Evolutionary conservation across 2,113 vertebrate genomes (phyloP).

Genomic region (Agapornis roseicollis): DNA sequence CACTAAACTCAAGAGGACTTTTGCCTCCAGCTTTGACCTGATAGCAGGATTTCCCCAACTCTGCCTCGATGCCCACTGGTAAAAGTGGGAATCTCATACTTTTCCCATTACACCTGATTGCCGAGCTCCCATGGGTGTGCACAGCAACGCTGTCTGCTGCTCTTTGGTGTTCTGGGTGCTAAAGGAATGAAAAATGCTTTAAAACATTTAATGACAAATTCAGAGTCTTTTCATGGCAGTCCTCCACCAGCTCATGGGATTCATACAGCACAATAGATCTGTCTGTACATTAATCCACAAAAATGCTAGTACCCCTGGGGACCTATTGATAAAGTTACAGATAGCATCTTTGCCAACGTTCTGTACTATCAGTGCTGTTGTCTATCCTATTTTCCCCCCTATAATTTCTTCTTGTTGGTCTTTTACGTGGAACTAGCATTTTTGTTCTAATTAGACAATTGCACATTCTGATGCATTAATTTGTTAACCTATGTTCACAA

Average conservation of each 20-base stretch:
- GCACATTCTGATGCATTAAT: constrained; percentile 76
- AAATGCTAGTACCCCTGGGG: not conserved
- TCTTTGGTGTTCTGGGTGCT: not conserved
- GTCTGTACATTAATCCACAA: constrained; percentile 25
- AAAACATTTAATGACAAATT: not conserved
- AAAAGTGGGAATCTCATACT: not conserved
- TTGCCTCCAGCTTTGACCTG: not conserved
- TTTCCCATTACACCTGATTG: not conserved
- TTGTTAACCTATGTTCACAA: constrained; percentile 80
- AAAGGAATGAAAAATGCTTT: not conserved
- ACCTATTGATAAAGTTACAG: constrained; percentile 32
- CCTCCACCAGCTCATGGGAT: not conserved
- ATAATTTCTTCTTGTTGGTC: constrained; percentile 53
- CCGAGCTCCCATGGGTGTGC: accelerated
- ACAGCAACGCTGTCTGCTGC: not conserved
- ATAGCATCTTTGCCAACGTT: constrained; percentile 38
- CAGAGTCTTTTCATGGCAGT: not conserved
- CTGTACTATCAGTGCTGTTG: not conserved
- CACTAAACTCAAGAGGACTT: not conserved
- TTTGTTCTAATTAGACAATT: constrained; percentile 80
- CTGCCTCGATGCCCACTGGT: not conserved
- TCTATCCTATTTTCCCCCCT: constrained; percentile 35
- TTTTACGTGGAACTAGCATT: constrained; percentile 68
- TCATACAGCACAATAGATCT: not conserved
- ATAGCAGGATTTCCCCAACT: not conserved